A percentile compares a stretch with the other conserved stretches of the same genome.
These are phyloP conservation scores for Centropristis striata DNA, from an alignment of 2,113 vertebrate species.

Conservation along the genomic window DNA sequence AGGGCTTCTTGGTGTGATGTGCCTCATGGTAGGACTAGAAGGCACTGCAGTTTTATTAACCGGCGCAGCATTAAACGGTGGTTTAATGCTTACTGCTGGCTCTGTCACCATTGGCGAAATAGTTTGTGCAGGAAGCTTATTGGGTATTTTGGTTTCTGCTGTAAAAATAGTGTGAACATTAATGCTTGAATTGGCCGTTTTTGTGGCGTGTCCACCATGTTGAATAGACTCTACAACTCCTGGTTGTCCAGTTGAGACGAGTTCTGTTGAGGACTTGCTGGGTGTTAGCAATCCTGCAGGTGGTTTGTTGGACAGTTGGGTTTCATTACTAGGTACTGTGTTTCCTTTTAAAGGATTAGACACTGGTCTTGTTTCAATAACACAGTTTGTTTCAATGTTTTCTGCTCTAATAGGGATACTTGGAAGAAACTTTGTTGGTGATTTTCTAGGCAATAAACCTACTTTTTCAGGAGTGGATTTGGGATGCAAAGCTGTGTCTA, in stretches of 20 bases:
- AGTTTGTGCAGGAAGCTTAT: constrained; percentile 18
- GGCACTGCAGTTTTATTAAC: constrained; percentile 8
- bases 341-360: constrained; percentile 20
- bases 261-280: constrained; percentile 9
- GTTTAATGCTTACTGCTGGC: constrained; percentile 16
- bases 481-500: background rate
- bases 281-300: background rate
- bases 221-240: constrained; percentile 15
- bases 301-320: constrained; percentile 10
- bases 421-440: constrained; percentile 2
- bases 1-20: constrained; percentile 46
- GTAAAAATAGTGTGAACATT: constrained; percentile 8
- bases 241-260: constrained; percentile 11
- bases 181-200: constrained; percentile 1
- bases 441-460: constrained; percentile 5
- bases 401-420: background rate
- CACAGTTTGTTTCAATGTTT: constrained; percentile 9
- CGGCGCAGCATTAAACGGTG: constrained; percentile 3
- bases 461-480: background rate
- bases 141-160: background rate
- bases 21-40: constrained; percentile 47
- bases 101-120: constrained; percentile 4
- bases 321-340: background rate
- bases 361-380: background rate
- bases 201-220: background rate